Conservation (phyloP, 2,797 vertebrate genomes). For the Antennarius maculatus region DNA sequence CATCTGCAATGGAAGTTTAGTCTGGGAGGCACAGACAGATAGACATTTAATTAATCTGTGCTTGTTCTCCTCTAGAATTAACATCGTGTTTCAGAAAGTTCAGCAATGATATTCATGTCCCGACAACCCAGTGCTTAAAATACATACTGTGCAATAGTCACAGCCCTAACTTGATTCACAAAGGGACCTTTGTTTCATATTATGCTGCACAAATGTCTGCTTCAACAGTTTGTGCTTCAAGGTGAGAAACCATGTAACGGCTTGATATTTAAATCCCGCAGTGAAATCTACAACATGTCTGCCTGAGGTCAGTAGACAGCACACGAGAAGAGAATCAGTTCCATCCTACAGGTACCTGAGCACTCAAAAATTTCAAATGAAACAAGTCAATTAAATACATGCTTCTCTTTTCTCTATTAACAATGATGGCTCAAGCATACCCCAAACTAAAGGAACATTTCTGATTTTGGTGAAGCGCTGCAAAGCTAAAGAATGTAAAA, state of each 20-base stretch:
- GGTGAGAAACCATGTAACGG: too few species aligned
- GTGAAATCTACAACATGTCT: neutral
- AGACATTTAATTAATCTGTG: slow-evolving; percentile 14
- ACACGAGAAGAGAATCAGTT: neutral
- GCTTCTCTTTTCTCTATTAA: neutral
- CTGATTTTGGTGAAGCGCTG: too few species aligned
- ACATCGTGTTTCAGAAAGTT: slow-evolving; percentile 4
- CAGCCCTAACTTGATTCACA: neutral
- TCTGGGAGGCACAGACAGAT: slow-evolving; percentile 23
- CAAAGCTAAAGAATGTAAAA: too few species aligned
- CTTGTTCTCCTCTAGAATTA: slow-evolving; percentile 1
- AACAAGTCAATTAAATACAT: neutral
- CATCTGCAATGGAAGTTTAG: slow-evolving; percentile 62
- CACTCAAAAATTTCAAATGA: neutral
- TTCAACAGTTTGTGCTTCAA: neutral
- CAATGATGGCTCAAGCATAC: neutral
- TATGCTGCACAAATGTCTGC: neutral
- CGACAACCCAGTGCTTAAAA: slow-evolving; percentile 1
- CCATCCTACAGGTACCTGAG: neutral
- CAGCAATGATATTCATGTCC: neutral
- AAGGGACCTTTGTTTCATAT: neutral
- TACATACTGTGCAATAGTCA: neutral
- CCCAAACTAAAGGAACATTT: too few species aligned
- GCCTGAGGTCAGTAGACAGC: neutral
- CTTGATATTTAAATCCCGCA: neutral